Conservation (phyloP, 2,113 vertebrate genomes). For the Tamias sibiricus region DNA sequence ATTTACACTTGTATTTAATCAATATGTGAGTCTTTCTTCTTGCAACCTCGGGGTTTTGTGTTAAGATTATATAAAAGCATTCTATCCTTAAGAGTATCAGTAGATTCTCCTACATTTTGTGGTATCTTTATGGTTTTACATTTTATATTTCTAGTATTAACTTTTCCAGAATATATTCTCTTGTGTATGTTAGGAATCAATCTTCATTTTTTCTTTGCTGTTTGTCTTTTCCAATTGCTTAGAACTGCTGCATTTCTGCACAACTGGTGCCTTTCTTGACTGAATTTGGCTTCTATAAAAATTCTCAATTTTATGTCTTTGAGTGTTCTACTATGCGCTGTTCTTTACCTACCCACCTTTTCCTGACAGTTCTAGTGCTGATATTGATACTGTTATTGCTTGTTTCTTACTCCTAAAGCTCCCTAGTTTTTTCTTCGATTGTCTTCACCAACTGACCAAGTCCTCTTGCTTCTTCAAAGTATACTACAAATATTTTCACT, state of each 20-base stretch:
- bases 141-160: background rate
- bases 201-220: background rate
- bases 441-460: background rate
- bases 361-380: background rate
- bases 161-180: background rate
- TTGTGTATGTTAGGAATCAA: background rate
- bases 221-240: background rate
- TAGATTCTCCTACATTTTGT: background rate
- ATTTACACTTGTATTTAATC: background rate
- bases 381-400: background rate
- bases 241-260: background rate
- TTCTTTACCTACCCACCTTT: background rate
- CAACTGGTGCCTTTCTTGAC: background rate
- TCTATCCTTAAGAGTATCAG: conserved; percentile 9
- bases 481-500: background rate
- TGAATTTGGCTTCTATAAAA: background rate
- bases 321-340: background rate
- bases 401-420: background rate
- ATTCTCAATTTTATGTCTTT: background rate
- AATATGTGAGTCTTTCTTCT: conserved; percentile 11
- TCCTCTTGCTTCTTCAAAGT: background rate
- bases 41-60: background rate
- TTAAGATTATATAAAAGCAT: background rate
- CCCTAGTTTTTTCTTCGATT: background rate
- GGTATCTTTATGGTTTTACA: background rate